Base-by-base conservation (phyloP, 2,113 vertebrate species). In the Oophaga pumilio region DNA sequence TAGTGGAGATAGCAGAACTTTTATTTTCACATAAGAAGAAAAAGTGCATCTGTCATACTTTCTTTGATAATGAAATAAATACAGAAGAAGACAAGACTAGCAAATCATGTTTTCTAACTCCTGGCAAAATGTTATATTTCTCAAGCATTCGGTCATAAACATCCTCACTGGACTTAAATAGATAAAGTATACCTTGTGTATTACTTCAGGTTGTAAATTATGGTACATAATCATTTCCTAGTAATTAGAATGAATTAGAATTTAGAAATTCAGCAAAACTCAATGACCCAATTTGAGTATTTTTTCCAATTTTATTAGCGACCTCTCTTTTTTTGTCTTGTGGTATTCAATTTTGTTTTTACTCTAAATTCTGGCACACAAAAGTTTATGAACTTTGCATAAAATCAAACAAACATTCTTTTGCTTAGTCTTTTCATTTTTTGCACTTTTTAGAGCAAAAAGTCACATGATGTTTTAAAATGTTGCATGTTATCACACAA, bases 1-100 rank as follows among this genome's bases (percentile, higher is more conserved):
- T 76, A 18, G 52, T 49, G 28, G 17, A 76, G 84, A 85, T 76
- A 85, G 59, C 69, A 85, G 28, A 17, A 85, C 71, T 85, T 76
- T 76, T 53, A 85, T 85, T 85, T 76, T 62, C 73, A 76, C 84
- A 85, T 62, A 85, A 26, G 56, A 85, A 26, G 53, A 76, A 18
- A 85, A 62, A 24, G 56, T 71, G 8, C 43, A 74, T 74, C 33
- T 9, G 9, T 49, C 71, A 50, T 22, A 6, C 15, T 71, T 66
- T 73, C 69, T 73, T 43, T 73, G 69, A 73, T 73, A 73, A 43
- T 73, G 17, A 73, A 73, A 73, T 8, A 71, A 68, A 68, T 20
- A 43, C 33, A 18, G 17, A 18, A 28, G 14, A 73, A 20, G 69
- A 73, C 9, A 12, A 43, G 69, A 4, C 69, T 33, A 33, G 17